Evolutionary conservation across 1,140 invertebrate species (phyloP), one percentile per base, ranked within the genome.

Genomic region (Goniozus legneri): DNA sequence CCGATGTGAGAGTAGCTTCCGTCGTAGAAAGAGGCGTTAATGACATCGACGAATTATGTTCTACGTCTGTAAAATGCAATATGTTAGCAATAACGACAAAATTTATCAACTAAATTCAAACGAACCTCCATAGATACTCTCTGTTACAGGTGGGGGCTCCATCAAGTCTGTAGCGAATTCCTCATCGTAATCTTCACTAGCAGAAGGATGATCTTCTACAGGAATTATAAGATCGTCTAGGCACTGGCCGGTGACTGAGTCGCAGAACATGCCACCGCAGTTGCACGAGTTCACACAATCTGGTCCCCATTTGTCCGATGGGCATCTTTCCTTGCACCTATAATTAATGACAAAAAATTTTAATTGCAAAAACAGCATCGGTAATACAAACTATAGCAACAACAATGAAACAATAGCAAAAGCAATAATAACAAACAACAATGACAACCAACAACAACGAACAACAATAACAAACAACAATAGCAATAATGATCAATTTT

Each of bases 291-390:
- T 50, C 8, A 47, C 37, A 30, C 71, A 75, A 10, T 45, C 35
- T 0, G 21, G 18, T 2, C 71, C 71, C 62, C 67, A 73, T 13
- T 47, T 58, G 10, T 64, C 67, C 2, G 34, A 22, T 1, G 60
- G 45, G 40, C 73, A 75, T 44, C 60, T 52, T 34, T 59, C 48
- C 7, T 60, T 54, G 54, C 73, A 75, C 31, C 73, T 75, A 42
- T 2, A 13, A 15, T 15, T 15, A 33, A n/a, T n/a, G n/a, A n/a
- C n/a, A n/a, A n/a, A n/a, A n/a, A n/a, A n/a, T n/a, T n/a, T n/a
- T n/a, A n/a, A n/a, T n/a, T n/a, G n/a, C n/a, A n/a, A n/a, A n/a
- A n/a, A n/a, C n/a, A n/a, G n/a, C n/a, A n/a, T n/a, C n/a, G n/a
- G n/a, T n/a, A n/a, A n/a, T n/a, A n/a, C n/a, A n/a, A n/a, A n/a